Evolutionary conservation across 2,113 vertebrate genomes (phyloP).

Genomic region (Paradoxurus hermaphroditus): DNA sequence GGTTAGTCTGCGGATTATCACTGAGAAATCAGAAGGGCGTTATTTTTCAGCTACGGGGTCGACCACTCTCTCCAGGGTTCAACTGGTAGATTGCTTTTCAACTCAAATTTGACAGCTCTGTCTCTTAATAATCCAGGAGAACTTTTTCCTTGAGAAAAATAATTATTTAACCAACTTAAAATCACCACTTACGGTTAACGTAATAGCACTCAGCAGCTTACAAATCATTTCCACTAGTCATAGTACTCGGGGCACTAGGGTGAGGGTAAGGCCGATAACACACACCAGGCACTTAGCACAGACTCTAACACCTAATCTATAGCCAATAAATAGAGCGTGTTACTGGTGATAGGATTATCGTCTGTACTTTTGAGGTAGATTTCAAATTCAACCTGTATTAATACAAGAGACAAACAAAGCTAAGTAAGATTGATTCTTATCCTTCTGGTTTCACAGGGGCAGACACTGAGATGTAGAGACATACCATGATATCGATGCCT

Average conservation of each 20-base stretch:
- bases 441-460: background rate
- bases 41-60: background rate
- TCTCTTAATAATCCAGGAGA: conserved; percentile 25
- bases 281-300: background rate
- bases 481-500: background rate
- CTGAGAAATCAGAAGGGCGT: background rate
- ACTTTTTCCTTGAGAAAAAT: background rate
- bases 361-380: background rate
- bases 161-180: background rate
- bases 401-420: background rate
- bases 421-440: background rate
- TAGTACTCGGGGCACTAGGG: background rate
- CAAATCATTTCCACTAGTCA: background rate
- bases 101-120: background rate
- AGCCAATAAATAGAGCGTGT: background rate
- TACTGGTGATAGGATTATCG: background rate
- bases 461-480: background rate
- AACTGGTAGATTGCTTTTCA: background rate
- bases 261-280: background rate
- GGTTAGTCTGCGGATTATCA: background rate
- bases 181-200: background rate
- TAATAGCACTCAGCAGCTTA: background rate
- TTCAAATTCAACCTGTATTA: background rate
- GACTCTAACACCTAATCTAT: background rate
- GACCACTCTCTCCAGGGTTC: background rate